phyloP scores from a whole-genome alignment of 2,113 vertebrate genomes.

The Engraulis encrasicolus region DNA sequence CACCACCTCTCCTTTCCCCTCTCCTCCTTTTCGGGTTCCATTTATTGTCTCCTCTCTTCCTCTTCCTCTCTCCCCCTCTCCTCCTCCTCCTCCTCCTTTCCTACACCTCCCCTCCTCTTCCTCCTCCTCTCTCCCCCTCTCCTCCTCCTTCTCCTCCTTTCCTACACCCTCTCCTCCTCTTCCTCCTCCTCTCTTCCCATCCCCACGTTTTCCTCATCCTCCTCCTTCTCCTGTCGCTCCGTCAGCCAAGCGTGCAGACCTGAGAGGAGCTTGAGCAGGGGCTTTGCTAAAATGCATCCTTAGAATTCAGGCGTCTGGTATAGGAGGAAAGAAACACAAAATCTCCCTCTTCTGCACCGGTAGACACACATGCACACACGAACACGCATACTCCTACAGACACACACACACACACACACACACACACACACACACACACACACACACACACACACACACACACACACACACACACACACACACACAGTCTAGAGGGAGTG shows the following conservation, averaged over 20 bases:
- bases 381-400: not conserved
- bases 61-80: no score
- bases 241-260: not conserved
- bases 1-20: no score
- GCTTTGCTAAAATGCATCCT: constrained; percentile 7
- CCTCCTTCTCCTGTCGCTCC: not conserved
- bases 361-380: constrained; percentile 45
- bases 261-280: not conserved
- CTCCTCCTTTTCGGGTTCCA: not conserved
- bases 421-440: constrained; percentile 33
- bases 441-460: not conserved
- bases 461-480: constrained; percentile 34
- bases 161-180: no score
- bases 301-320: not conserved
- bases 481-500: constrained; percentile 44
- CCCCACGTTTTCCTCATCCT: not conserved
- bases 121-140: not conserved
- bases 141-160: no score
- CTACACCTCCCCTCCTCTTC: not conserved
- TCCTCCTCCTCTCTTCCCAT: no score
- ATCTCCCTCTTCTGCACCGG: not conserved
- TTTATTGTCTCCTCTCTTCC: no score
- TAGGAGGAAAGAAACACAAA: not conserved
- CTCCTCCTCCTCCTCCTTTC: no score
- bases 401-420: constrained; percentile 34